phyloP scores from a whole-genome alignment of 2,113 vertebrate genomes.

The Cottus gobio region DNA sequence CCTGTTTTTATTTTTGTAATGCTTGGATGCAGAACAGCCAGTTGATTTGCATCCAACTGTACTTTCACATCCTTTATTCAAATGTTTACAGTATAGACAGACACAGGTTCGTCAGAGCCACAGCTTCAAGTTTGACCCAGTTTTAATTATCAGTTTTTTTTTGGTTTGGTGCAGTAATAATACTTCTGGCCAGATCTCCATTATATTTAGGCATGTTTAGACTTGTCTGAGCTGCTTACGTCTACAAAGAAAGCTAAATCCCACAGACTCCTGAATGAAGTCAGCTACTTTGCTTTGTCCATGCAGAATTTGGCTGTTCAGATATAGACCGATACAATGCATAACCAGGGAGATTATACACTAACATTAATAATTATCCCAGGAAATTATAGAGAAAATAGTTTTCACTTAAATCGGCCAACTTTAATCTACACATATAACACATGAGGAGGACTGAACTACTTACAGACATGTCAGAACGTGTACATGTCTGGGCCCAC shows the following conservation, averaged over 20 bases:
- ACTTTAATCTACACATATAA: background rate
- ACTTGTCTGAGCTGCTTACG: slow-evolving; percentile 22
- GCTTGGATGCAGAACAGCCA: background rate
- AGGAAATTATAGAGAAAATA: background rate
- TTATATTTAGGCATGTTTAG: slow-evolving; percentile 51
- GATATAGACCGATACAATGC: background rate
- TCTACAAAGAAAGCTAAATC: background rate
- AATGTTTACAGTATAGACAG: background rate
- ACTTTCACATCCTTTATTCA: background rate
- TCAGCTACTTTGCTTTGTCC: slow-evolving; percentile 6
- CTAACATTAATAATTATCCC: background rate
- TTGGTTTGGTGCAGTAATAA: background rate
- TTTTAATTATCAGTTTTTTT: background rate
- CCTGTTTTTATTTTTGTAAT: background rate
- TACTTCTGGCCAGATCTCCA: background rate
- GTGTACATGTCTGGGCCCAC: background rate
- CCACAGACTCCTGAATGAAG: slow-evolving; percentile 18
- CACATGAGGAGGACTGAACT: background rate
- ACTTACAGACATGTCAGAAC: slow-evolving; percentile 19
- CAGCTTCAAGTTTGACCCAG: background rate
- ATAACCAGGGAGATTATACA: background rate
- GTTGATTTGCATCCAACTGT: slow-evolving; percentile 16
- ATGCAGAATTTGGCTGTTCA: slow-evolving; percentile 10
- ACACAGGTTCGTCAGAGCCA: background rate
- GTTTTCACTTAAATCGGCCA: background rate